Percentiles rank a stretch among this genome's conserved stretches.
Evolutionary conservation across 1,140 invertebrate genomes (phyloP).

Genomic region (Medauroidea extradentata): DNA sequence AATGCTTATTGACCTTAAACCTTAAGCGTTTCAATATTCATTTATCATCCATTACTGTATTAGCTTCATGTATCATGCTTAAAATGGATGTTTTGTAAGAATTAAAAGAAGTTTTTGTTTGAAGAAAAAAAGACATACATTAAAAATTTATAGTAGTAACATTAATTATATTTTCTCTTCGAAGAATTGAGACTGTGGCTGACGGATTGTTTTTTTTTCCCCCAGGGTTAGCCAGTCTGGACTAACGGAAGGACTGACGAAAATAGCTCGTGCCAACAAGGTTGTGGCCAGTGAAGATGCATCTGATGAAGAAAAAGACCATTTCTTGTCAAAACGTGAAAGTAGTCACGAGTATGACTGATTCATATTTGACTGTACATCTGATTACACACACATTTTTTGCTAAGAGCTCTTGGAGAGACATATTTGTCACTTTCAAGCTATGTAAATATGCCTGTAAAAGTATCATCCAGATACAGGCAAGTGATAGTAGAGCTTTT

Average conservation of each 20-base stretch:
- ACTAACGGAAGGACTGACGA: conserved; percentile 46
- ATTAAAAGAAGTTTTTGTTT: too few relatives aligned
- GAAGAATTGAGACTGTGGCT: not conserved
- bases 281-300: conserved; percentile 46
- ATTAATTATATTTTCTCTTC: conserved; percentile 14
- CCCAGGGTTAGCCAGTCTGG: conserved; percentile 44
- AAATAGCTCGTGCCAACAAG: conserved; percentile 39
- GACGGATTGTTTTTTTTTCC: conserved; percentile 2
- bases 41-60: too few relatives aligned
- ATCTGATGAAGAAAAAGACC: conserved; percentile 56
- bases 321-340: conserved; percentile 58
- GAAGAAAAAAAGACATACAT: too few relatives aligned
- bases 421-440: too few relatives aligned
- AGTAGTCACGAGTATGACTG: conserved; percentile 70
- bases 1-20: too few relatives aligned
- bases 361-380: conserved; percentile 24
- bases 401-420: too few relatives aligned
- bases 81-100: too few relatives aligned
- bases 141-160: conserved; percentile 4
- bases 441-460: too few relatives aligned
- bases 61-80: too few relatives aligned
- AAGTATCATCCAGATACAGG: too few relatives aligned
- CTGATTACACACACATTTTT: not conserved
- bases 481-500: too few relatives aligned
- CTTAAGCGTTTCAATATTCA: too few relatives aligned